Percentiles rank a stretch among this genome's conserved stretches.
phyloP scores from a whole-genome alignment of 2,113 vertebrate species.

The Pontoporia blainvillei region DNA sequence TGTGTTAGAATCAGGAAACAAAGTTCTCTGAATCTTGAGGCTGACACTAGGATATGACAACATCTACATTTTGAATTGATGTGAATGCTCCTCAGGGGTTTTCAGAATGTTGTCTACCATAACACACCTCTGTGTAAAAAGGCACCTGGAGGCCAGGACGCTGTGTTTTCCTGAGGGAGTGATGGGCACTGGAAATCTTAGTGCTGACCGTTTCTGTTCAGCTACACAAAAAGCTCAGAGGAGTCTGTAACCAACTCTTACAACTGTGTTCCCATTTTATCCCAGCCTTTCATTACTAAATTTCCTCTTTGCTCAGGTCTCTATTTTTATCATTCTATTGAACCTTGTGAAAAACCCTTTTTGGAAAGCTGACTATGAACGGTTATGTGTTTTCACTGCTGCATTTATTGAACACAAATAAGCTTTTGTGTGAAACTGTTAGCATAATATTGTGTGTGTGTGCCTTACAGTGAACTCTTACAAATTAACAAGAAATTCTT shows the following conservation, averaged over 20 bases:
- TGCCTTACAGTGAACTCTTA: not conserved
- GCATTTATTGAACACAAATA: not conserved
- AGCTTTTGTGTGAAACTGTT: not conserved
- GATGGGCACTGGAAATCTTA: not conserved
- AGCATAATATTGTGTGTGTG: not conserved
- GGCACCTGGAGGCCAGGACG: not conserved
- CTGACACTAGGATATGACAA: not conserved
- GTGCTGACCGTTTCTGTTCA: not conserved
- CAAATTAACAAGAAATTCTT: not conserved
- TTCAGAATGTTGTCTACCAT: not conserved
- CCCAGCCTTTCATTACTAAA: not conserved
- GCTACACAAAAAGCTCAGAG: not conserved
- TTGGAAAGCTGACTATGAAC: not conserved
- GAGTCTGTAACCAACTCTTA: not conserved
- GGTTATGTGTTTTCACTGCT: not conserved
- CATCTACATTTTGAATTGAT: not conserved
- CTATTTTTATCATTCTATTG: not conserved
- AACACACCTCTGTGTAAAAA: not conserved
- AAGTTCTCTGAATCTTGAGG: not conserved
- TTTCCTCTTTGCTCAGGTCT: not conserved
- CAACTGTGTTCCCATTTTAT: not conserved
- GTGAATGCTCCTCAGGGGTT: not conserved
- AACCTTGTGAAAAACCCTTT: not conserved
- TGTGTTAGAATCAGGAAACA: not conserved
- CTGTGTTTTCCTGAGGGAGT: not conserved